These are phyloP conservation scores for Sebastes diploproa DNA, from an alignment of 2,797 vertebrate species.

Conservation along the genomic window DNA sequence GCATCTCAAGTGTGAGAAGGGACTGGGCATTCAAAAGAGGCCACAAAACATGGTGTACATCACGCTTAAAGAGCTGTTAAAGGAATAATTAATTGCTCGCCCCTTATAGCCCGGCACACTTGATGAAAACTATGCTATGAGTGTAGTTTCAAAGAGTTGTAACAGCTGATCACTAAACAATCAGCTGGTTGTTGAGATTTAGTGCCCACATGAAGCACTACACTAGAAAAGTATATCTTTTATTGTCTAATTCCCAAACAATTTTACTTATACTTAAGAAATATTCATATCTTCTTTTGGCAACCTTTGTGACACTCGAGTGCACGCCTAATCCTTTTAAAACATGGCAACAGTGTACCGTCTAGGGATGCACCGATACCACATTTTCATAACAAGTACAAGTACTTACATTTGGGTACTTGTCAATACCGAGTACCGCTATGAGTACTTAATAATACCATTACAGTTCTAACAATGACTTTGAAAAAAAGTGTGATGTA, in stretches of 20 bases:
- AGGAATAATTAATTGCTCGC: background rate
- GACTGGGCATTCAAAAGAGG: constrained; percentile 21
- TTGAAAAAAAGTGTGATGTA: too few relatives aligned
- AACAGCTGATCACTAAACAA: background rate
- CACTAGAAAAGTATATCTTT: background rate
- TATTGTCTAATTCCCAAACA: background rate
- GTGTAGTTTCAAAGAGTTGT: background rate
- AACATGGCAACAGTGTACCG: background rate
- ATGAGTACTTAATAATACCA: too few relatives aligned
- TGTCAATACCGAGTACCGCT: rapidly evolving
- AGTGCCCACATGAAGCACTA: background rate
- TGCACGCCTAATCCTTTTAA: background rate
- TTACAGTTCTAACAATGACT: too few relatives aligned
- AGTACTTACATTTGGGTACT: too few relatives aligned
- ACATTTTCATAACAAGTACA: too few relatives aligned
- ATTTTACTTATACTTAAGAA: background rate
- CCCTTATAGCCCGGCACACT: background rate
- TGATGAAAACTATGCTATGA: background rate
- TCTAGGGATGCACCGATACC: too few relatives aligned
- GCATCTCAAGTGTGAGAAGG: constrained; percentile 9
- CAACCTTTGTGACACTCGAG: background rate
- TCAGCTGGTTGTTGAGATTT: background rate
- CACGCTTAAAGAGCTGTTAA: constrained; percentile 3
- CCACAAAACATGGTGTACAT: constrained; percentile 13
- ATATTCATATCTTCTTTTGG: background rate